phyloP scores from a whole-genome alignment of 2,797 vertebrate species.

The Schizopygopsis pylzovi region DNA sequence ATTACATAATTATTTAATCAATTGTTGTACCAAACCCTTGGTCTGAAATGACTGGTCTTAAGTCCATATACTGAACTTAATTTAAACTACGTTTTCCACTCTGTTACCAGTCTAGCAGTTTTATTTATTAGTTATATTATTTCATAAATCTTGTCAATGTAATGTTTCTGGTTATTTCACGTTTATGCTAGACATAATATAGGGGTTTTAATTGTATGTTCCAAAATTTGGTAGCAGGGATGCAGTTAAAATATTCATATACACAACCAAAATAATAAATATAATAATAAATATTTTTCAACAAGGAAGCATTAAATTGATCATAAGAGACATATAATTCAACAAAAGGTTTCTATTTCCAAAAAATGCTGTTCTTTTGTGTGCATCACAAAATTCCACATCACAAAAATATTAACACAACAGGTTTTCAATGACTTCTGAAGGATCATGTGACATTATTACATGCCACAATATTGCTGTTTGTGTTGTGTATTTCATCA shows the following conservation, averaged over 20 bases:
- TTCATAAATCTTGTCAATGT: neutral
- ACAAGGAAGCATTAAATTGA: neutral
- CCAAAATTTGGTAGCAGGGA: neutral
- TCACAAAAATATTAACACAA: neutral
- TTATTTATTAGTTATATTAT: neutral
- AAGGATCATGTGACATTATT: neutral
- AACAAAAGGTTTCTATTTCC: too few species aligned
- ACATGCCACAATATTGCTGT: neutral
- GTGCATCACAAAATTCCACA: neutral
- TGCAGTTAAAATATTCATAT: neutral
- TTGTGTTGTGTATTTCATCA: neutral
- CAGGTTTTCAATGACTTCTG: neutral
- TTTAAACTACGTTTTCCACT: neutral
- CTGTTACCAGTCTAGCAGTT: neutral
- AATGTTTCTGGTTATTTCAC: neutral
- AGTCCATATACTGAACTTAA: neutral
- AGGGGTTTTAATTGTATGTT: neutral
- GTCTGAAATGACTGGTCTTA: neutral
- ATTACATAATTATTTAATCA: neutral
- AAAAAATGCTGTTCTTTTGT: neutral
- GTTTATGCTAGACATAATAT: neutral
- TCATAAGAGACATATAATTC: neutral
- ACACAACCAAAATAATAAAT: too few species aligned
- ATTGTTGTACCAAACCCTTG: neutral
- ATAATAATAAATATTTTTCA: too few species aligned